Evolutionary conservation across 2,113 vertebrate genomes (phyloP), one percentile per base, ranked within the genome.

Genomic region (Bubo blakistoni): DNA sequence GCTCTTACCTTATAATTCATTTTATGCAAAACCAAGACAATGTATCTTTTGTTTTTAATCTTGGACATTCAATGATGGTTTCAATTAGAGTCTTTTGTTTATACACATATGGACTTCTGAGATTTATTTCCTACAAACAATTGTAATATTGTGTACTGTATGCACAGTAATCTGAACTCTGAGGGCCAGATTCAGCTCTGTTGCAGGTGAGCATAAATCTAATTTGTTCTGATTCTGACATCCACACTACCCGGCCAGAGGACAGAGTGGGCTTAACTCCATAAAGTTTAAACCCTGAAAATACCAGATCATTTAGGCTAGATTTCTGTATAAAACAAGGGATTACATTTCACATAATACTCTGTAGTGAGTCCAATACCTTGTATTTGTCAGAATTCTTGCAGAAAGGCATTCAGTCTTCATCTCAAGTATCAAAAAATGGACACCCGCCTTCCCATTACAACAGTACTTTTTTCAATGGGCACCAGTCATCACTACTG

Each of bases 31-130:
- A 47, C 13, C 22, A 89, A 86, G 65, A 94, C 70, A 92, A 77
- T 63, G 55, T 27, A 51, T 63, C 69, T 87, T 94, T 76, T 91
- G 65, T 94, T 96, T 76, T 57, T 61, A 22, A 91, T 57, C 54
- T 54, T 91, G 58, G 46, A 67, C 34, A 55, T 87, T 89, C 49
- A 72, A 65, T 66, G 40, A 95, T 89, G 92, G 86, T 87, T 97
- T 95, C 86, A 94, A 85, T 96, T 87, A 95, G 32, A 51, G 52
- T 69, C 21, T 92, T 96, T 76, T 91, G 65, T 81, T 96, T 94
- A 89, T 42, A 70, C n/a, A 71, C 52, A 84, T 83, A 84, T 32
- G 62, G 78, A 92, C 66, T 87, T 94, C 81, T 36, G 62, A 96
- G 66, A 73, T 70, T 83, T 93, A 88, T 67, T 96, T 94, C 72